phyloP scores from a whole-genome alignment of 2,797 vertebrate species.

The Hapalemur alaotrensis region DNA sequence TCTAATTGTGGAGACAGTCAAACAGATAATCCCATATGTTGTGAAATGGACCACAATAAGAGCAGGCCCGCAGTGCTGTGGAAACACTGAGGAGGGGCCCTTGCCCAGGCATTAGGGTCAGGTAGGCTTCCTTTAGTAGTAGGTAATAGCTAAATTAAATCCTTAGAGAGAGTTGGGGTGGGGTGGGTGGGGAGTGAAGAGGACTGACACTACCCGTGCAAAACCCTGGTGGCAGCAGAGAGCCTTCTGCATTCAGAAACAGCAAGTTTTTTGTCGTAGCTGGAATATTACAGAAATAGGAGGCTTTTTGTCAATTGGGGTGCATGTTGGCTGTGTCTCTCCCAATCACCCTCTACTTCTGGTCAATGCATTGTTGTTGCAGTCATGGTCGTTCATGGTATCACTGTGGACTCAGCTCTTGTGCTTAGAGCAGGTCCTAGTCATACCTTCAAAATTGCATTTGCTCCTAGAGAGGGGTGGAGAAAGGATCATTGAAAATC shows the following conservation, averaged over 20 bases:
- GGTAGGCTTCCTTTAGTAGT: not conserved
- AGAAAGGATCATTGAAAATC: not conserved
- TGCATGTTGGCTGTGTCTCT: not conserved
- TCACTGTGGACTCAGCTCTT: not conserved
- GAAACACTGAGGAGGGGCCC: not conserved
- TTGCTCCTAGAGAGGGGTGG: not conserved
- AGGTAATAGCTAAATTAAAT: not conserved
- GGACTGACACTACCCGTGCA: not conserved
- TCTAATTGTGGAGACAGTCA: not conserved
- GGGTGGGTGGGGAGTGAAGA: not conserved
- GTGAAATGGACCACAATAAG: not conserved
- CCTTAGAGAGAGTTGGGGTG: not conserved
- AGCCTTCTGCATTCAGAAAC: not conserved
- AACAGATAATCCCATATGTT: not conserved
- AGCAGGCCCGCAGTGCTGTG: not conserved
- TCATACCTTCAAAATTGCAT: not conserved
- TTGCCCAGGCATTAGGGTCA: not conserved
- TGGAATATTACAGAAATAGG: not conserved
- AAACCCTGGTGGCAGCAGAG: not conserved
- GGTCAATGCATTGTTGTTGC: not conserved
- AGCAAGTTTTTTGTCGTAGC: not conserved
- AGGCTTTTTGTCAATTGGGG: not conserved
- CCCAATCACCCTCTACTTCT: rapidly evolving
- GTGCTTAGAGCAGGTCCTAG: not conserved
- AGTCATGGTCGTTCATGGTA: not conserved